These are phyloP conservation scores for Leptopilina syphax DNA, from an alignment of 2,888 invertebrate species.

Conservation along the genomic window DNA sequence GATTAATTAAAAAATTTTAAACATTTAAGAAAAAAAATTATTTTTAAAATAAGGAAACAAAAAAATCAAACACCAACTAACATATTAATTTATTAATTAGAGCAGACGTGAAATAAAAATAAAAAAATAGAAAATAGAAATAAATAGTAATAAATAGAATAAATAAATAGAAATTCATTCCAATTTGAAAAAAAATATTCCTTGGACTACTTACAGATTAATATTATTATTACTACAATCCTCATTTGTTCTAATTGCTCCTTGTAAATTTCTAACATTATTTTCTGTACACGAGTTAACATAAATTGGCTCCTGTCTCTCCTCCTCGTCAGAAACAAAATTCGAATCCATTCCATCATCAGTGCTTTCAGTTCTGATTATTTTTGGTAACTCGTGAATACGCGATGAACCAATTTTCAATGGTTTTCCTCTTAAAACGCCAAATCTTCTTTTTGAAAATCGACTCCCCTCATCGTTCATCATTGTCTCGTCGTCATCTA, in stretches of 20 bases:
- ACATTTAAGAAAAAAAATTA: too few species aligned
- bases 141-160: too few species aligned
- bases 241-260: slow-evolving; percentile 47
- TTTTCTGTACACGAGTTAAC: slow-evolving; percentile 68
- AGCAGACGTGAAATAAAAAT: too few species aligned
- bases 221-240: slow-evolving; percentile 56
- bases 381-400: slow-evolving; percentile 48
- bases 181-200: too few species aligned
- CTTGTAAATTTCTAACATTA: slow-evolving; percentile 61
- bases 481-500: slow-evolving; percentile 37
- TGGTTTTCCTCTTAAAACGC: slow-evolving; percentile 51
- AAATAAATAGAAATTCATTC: too few species aligned
- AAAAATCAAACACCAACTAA: too few species aligned
- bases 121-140: too few species aligned
- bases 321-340: slow-evolving; percentile 71
- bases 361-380: slow-evolving; percentile 70
- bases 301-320: slow-evolving; percentile 69
- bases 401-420: slow-evolving; percentile 42
- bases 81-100: too few species aligned
- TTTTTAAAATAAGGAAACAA: too few species aligned
- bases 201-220: slow-evolving; percentile 46
- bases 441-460: slow-evolving; percentile 50
- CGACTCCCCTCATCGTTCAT: slow-evolving; percentile 34
- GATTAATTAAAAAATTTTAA: too few species aligned
- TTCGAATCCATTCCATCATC: slow-evolving; percentile 75